phyloP scores from a whole-genome alignment of 35 echinoderm and acorn worm species.

The Apostichopus japonicus region DNA sequence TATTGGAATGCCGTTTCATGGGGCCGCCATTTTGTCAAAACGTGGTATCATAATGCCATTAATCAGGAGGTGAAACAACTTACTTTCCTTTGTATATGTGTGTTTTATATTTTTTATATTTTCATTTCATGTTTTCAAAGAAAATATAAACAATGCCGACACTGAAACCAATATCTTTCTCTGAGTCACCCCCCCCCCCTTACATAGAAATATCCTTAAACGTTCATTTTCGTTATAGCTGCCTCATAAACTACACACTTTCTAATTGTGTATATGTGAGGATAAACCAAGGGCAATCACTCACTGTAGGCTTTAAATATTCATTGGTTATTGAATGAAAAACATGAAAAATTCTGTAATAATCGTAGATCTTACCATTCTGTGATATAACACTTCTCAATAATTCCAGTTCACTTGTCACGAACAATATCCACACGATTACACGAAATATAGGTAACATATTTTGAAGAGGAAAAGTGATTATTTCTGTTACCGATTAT shows the following conservation, averaged over 20 bases:
- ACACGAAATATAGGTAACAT: conserved; percentile 24
- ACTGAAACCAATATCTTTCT: not conserved
- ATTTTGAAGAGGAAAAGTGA: not conserved
- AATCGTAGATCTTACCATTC: not conserved
- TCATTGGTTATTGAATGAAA: not conserved
- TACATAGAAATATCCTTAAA: not conserved
- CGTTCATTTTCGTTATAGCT: not conserved
- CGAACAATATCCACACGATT: not conserved
- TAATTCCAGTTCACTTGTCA: not conserved
- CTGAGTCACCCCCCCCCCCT: not conserved
- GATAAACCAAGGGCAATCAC: not conserved
- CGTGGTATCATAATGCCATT: too few species aligned
- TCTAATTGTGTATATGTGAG: not conserved
- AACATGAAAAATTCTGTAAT: not conserved
- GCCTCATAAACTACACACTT: not conserved
- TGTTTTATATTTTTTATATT: too few species aligned
- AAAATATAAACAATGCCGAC: too few species aligned
- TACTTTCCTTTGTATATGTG: too few species aligned
- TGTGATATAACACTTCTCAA: not conserved
- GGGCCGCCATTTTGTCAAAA: too few species aligned
- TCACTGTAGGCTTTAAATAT: not conserved
- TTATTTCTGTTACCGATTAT: not conserved
- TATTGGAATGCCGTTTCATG: too few species aligned
- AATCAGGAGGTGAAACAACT: too few species aligned
- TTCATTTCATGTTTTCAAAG: too few species aligned